Evolutionary conservation across 2,113 vertebrate genomes (phyloP).

Genomic region (Ciconia maguari): DNA sequence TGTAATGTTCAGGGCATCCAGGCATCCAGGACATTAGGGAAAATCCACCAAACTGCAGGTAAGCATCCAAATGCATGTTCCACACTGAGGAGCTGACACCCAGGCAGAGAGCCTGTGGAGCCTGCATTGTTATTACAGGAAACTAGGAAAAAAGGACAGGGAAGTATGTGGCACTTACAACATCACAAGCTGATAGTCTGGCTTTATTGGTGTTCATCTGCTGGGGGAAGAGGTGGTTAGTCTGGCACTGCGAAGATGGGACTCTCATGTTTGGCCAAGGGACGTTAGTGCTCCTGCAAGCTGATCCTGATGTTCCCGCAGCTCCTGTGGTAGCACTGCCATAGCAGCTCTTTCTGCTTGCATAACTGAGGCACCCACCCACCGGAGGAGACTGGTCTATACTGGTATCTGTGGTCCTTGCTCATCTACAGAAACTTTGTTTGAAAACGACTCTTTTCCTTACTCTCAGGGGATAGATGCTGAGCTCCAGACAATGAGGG

Average conservation of each 20-base stretch:
- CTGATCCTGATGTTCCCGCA: neutral
- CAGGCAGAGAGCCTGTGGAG: neutral
- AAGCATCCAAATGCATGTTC: neutral
- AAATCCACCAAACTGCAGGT: neutral
- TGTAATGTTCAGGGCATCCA: neutral
- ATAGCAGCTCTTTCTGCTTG: neutral
- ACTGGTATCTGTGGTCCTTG: neutral
- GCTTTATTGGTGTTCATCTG: rapidly evolving
- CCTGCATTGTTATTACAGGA: neutral
- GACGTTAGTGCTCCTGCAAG: neutral
- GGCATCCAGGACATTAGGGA: neutral
- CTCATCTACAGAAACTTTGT: neutral
- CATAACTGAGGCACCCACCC: neutral
- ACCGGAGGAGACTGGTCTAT: rapidly evolving
- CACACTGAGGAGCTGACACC: neutral
- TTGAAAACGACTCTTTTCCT: neutral
- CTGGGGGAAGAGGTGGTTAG: neutral
- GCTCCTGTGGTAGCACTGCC: neutral
- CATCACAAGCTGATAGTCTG: neutral
- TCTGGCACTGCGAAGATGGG: neutral
- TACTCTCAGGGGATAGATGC: neutral
- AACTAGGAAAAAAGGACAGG: neutral
- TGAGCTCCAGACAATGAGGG: neutral
- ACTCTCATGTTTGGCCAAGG: neutral
- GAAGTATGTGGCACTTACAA: neutral